Percentiles rank a stretch among this genome's conserved stretches.
These are phyloP conservation scores for Myripristis murdjan DNA, from an alignment of 2,797 vertebrate genomes.

Conservation along the genomic window DNA sequence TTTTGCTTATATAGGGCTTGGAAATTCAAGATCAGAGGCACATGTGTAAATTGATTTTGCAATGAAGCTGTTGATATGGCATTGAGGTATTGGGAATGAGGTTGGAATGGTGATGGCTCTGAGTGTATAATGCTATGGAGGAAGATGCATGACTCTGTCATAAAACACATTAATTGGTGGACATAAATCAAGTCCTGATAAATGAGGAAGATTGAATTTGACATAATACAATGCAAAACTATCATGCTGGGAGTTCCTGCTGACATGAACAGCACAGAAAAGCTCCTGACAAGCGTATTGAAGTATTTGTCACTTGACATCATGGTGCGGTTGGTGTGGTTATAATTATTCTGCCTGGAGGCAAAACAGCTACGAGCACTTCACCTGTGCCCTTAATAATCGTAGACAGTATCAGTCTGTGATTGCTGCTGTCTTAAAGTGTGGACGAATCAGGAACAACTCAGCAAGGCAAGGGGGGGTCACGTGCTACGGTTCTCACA, in stretches of 20 bases:
- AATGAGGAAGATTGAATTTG: constrained; percentile 39
- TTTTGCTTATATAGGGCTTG: too few relatives aligned
- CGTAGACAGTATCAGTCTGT: background rate
- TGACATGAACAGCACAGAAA: constrained; percentile 23
- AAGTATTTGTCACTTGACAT: constrained; percentile 34
- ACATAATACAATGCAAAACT: constrained; percentile 34
- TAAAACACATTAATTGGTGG: constrained; percentile 33
- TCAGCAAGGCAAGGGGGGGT: background rate
- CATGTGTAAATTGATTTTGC: constrained; percentile 30
- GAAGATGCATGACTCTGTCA: constrained; percentile 26
- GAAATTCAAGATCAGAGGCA: background rate
- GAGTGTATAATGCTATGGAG: constrained; percentile 27
- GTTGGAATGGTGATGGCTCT: constrained; percentile 16
- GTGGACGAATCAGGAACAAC: constrained; percentile 14
- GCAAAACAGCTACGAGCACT: constrained; percentile 31
- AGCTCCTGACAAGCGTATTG: constrained; percentile 37
- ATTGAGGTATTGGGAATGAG: constrained; percentile 36
- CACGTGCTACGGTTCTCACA: constrained; percentile 31
- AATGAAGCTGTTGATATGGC: constrained; percentile 31
- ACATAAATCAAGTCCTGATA: constrained; percentile 5
- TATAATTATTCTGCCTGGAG: constrained; percentile 35
- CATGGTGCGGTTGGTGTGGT: constrained; percentile 20
- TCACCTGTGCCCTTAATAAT: constrained; percentile 6
- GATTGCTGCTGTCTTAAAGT: background rate
- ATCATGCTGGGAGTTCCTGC: constrained; percentile 20